A percentile compares a stretch with the other conserved stretches of the same genome.
These are phyloP conservation scores for Cerceris ruficornis DNA, from an alignment of 2,888 invertebrate genomes.

Conservation along the genomic window DNA sequence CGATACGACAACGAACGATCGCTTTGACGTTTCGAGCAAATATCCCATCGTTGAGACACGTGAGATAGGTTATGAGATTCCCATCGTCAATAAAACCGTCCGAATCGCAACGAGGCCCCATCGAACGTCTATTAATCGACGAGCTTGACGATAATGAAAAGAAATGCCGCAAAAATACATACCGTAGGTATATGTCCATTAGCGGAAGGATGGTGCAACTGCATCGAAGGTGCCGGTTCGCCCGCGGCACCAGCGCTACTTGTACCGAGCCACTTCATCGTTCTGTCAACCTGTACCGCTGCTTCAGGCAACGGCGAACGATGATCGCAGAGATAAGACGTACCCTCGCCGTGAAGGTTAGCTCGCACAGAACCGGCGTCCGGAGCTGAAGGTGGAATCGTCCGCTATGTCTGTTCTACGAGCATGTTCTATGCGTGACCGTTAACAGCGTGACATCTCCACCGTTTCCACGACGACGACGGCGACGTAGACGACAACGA, in stretches of 20 bases:
- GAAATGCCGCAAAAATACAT: constrained; percentile 50
- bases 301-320: constrained; percentile 45
- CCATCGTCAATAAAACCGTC: constrained; percentile 18
- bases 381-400: constrained; percentile 47
- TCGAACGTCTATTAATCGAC: background rate
- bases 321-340: constrained; percentile 43
- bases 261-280: constrained; percentile 82
- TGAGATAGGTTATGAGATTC: constrained; percentile 56
- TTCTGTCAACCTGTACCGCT: constrained; percentile 69
- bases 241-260: constrained; percentile 86
- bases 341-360: constrained; percentile 58
- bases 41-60: constrained; percentile 4
- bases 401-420: constrained; percentile 57
- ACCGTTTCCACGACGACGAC: constrained; percentile 56
- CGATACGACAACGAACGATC: background rate
- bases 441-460: constrained; percentile 56
- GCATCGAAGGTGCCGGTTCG: constrained; percentile 84
- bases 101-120: background rate
- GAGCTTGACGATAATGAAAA: background rate
- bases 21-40: background rate
- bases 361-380: constrained; percentile 64
- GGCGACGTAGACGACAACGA: constrained; percentile 17
- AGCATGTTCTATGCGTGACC: constrained; percentile 55
- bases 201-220: constrained; percentile 80
- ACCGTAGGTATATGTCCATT: constrained; percentile 81